Percentiles rank a stretch among this genome's conserved stretches.
phyloP scores from a whole-genome alignment of 2,888 invertebrate species.

The Opisthograptis luteolata region DNA sequence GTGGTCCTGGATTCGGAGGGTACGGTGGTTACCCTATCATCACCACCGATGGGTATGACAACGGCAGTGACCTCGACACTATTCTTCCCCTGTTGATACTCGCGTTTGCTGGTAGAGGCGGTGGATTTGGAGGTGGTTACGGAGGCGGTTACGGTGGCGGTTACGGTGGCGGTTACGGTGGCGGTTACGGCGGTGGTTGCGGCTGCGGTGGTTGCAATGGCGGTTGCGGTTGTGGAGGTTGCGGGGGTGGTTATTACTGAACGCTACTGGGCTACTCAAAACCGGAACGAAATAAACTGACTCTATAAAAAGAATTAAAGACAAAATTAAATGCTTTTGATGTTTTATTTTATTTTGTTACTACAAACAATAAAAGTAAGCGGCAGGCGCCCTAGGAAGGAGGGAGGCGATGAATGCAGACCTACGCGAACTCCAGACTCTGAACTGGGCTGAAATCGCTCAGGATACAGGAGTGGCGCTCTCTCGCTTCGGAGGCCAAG shows the following conservation, averaged over 20 bases:
- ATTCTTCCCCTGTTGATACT: constrained; percentile 32
- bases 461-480: no score
- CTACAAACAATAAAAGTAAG: no score
- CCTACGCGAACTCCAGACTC: no score
- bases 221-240: constrained; percentile 36
- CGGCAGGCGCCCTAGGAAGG: no score
- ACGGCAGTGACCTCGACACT: constrained; percentile 21
- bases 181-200: constrained; percentile 38
- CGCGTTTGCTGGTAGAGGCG: constrained; percentile 29
- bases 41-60: constrained; percentile 7
- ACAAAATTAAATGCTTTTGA: background rate
- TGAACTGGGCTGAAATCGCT: no score
- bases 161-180: constrained; percentile 32
- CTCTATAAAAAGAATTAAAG: constrained; percentile 1
- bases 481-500: no score
- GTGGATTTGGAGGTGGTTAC: constrained; percentile 28
- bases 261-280: background rate
- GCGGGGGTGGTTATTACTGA: constrained; percentile 35
- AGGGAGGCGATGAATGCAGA: no score
- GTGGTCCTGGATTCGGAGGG: constrained; percentile 22
- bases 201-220: constrained; percentile 38
- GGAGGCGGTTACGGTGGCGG: constrained; percentile 38
- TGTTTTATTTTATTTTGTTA: constrained; percentile 4
- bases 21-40: constrained; percentile 32
- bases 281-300: background rate